phyloP scores from a whole-genome alignment of 1,140 invertebrate species.

The Zaprionus kolodkinae region DNA sequence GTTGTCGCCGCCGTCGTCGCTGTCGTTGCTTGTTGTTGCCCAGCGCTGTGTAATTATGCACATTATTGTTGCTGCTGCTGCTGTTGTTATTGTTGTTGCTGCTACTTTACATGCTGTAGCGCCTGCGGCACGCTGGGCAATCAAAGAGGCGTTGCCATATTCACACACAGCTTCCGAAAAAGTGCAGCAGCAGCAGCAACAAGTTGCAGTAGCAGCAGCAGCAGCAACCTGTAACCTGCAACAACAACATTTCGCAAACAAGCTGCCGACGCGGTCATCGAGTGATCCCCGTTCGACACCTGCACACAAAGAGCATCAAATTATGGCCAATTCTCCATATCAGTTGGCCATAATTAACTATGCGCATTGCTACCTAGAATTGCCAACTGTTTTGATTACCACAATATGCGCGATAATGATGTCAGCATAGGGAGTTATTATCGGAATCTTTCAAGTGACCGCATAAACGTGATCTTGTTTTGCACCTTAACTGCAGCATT shows the following conservation, averaged over 20 bases:
- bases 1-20: slow-evolving; percentile 59
- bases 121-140: slow-evolving; percentile 42
- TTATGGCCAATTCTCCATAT: slow-evolving; percentile 32
- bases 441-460: background rate
- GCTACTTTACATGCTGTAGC: slow-evolving; percentile 51
- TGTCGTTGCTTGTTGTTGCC: no score
- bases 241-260: slow-evolving; percentile 22
- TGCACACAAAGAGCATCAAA: slow-evolving; percentile 30
- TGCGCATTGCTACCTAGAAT: slow-evolving; percentile 16
- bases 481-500: background rate
- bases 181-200: slow-evolving; percentile 5
- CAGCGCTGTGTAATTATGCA: slow-evolving; percentile 70
- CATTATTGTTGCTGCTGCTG: slow-evolving; percentile 55
- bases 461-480: background rate
- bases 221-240: slow-evolving; percentile 23
- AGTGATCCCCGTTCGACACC: slow-evolving; percentile 27
- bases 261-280: slow-evolving; percentile 13
- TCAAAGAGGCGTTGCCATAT: slow-evolving; percentile 56
- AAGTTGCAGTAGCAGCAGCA: background rate
- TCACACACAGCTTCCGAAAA: slow-evolving; percentile 70
- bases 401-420: background rate
- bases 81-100: slow-evolving; percentile 26
- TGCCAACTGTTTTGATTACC: slow-evolving; percentile 5
- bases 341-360: slow-evolving; percentile 18
- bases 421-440: background rate